phyloP scores from a whole-genome alignment of 2,797 vertebrate species.

The Pipistrellus nathusii region DNA sequence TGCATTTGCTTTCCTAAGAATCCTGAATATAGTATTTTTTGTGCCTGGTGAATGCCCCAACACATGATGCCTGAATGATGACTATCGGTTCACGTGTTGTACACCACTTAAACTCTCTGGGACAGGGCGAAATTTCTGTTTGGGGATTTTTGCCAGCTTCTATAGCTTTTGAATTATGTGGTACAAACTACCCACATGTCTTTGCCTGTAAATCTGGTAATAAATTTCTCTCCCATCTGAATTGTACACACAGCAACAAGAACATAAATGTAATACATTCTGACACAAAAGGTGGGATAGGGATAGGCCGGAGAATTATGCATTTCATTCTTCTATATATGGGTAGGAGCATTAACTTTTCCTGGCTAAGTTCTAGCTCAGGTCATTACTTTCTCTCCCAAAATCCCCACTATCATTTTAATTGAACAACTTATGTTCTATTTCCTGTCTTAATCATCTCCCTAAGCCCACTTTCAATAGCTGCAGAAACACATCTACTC shows the following conservation, averaged over 20 bases:
- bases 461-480: conserved; percentile 34
- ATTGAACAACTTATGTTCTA: conserved; percentile 68
- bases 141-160: conserved; percentile 60
- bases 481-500: neutral
- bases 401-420: conserved; percentile 70
- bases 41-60: neutral
- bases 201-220: conserved; percentile 70
- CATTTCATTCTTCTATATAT: conserved; percentile 52
- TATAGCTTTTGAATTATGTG: conserved; percentile 74
- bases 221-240: conserved; percentile 69
- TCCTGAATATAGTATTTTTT: neutral
- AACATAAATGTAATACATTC: neutral
- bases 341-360: conserved; percentile 1
- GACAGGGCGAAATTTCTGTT: conserved; percentile 51
- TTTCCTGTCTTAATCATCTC: conserved; percentile 44
- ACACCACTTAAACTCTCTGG: conserved; percentile 60
- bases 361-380: conserved; percentile 58
- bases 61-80: conserved; percentile 15
- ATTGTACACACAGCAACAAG: conserved; percentile 48
- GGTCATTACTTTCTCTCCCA: conserved; percentile 8
- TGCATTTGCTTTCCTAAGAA: neutral
- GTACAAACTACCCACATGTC: conserved; percentile 10
- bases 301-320: conserved; percentile 28
- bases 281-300: neutral
- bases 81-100: neutral